These are phyloP conservation scores for Mirza zaza DNA, from an alignment of 2,113 vertebrate species.

Conservation along the genomic window DNA sequence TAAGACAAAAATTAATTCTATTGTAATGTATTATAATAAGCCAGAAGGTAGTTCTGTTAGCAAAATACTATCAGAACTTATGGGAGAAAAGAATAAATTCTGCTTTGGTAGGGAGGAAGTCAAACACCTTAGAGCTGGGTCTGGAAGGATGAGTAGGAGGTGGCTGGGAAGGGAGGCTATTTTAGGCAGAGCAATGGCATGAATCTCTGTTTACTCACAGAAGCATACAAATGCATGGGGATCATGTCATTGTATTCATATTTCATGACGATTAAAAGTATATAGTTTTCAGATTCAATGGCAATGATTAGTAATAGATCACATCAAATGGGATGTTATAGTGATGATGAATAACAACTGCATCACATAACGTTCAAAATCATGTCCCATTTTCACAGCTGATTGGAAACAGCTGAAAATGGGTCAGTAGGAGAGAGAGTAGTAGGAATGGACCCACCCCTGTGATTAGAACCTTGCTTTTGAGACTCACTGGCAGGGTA, in stretches of 20 bases:
- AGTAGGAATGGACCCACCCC: accelerated
- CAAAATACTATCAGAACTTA: background rate
- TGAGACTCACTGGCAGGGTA: background rate
- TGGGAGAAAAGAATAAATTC: background rate
- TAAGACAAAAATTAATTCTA: background rate
- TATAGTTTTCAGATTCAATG: background rate
- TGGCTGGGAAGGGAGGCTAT: background rate
- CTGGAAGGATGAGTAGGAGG: background rate
- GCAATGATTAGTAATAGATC: background rate
- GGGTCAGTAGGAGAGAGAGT: background rate
- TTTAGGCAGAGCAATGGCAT: background rate
- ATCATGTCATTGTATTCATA: background rate
- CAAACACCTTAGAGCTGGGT: background rate
- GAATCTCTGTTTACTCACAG: background rate
- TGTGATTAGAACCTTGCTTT: background rate
- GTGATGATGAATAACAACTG: background rate
- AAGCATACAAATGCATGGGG: background rate
- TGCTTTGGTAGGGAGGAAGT: background rate
- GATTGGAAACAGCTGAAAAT: background rate
- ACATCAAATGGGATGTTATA: background rate
- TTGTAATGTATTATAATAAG: background rate
- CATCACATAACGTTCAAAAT: background rate
- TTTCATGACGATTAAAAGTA: background rate
- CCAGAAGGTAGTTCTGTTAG: background rate
- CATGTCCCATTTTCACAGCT: background rate